Evolutionary conservation across 2,888 invertebrate genomes (phyloP).

Genomic region (Germaria angustata): DNA sequence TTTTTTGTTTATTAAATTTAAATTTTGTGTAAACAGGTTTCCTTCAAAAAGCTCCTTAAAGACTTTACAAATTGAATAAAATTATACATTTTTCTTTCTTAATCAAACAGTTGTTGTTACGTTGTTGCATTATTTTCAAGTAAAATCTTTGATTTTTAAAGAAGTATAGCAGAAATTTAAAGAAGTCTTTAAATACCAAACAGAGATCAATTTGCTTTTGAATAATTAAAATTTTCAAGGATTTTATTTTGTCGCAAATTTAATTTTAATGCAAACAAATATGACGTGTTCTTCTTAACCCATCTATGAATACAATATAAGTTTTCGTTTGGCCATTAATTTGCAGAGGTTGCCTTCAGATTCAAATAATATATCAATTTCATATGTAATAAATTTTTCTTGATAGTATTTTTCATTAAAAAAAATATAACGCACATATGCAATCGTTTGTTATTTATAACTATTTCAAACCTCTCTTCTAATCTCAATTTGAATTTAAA

Average conservation of each 20-base stretch:
- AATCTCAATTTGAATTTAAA: no score
- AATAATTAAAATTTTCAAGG: slow-evolving; percentile 5
- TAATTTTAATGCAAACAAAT: not conserved
- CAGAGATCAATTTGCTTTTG: not conserved
- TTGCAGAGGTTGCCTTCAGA: no score
- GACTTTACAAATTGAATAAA: not conserved
- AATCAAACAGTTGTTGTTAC: not conserved
- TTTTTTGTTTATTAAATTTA: not conserved
- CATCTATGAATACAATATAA: no score
- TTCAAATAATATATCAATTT: no score
- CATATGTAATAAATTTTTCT: no score
- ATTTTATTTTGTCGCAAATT: not conserved
- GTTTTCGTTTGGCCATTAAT: no score
- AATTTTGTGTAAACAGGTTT: slow-evolving; percentile 12
- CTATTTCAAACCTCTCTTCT: no score
- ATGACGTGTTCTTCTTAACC: no score
- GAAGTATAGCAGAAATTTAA: not conserved
- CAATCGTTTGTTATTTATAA: no score
- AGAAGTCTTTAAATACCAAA: slow-evolving; percentile 3
- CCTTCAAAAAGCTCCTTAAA: not conserved
- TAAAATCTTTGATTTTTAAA: not conserved
- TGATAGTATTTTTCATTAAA: no score
- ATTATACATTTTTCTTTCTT: not conserved
- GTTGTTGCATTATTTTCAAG: not conserved
- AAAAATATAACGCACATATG: no score